These are phyloP conservation scores for Dromas ardeola DNA, from an alignment of 2,113 vertebrate genomes.

Conservation along the genomic window DNA sequence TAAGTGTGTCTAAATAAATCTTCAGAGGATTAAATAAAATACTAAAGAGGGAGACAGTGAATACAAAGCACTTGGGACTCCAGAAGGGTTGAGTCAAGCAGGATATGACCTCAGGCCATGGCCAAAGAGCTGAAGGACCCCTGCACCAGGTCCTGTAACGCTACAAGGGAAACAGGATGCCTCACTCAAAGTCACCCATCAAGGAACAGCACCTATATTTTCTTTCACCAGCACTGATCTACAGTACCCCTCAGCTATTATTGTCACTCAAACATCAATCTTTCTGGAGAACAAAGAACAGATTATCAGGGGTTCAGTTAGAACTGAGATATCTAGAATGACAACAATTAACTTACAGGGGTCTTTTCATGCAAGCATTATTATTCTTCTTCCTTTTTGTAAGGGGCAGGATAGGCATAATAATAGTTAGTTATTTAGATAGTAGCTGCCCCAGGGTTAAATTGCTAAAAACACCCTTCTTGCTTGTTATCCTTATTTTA, in stretches of 20 bases:
- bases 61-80: background rate
- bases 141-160: background rate
- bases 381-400: background rate
- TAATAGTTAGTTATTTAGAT: slow-evolving; percentile 43
- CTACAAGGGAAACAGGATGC: background rate
- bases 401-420: background rate
- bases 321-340: background rate
- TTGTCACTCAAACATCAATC: background rate
- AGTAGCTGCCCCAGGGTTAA: slow-evolving; percentile 37
- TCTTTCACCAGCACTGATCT: background rate
- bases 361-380: background rate
- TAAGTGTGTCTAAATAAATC: background rate
- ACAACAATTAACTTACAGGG: background rate
- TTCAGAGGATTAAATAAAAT: background rate
- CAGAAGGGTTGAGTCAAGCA: background rate
- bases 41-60: background rate
- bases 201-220: background rate
- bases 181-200: background rate
- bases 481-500: slow-evolving; percentile 35
- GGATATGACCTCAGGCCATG: background rate
- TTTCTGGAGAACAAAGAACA: background rate
- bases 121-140: background rate
- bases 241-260: background rate
- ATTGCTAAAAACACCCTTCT: slow-evolving; percentile 18
- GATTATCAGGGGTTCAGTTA: background rate